Conservation (phyloP, 2,113 vertebrate species). For the Colistium nudipinnis region DNA sequence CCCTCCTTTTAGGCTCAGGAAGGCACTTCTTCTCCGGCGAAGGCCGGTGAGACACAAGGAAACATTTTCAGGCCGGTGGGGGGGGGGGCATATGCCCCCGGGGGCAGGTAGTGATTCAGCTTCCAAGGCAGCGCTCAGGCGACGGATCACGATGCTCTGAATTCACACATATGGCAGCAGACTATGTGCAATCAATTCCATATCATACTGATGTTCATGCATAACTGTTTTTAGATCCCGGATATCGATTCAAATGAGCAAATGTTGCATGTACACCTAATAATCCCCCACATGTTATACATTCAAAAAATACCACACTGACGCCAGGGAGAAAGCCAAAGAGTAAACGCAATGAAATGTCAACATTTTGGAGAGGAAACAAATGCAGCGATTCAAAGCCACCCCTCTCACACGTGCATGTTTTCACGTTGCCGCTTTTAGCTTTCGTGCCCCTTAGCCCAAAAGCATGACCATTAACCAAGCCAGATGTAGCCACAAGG, state of each 20-base stretch:
- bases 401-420: neutral
- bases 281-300: too few species aligned
- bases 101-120: slow-evolving; percentile 46
- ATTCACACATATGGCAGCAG: slow-evolving; percentile 6
- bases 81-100: slow-evolving; percentile 28
- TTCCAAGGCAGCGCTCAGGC: slow-evolving; percentile 20
- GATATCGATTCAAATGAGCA: too few species aligned
- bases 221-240: too few species aligned
- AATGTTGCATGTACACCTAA: too few species aligned
- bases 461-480: slow-evolving; percentile 48
- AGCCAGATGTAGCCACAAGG: slow-evolving; percentile 34
- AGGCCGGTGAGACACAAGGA: slow-evolving; percentile 42
- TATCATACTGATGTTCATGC: slow-evolving; percentile 5
- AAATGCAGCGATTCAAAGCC: neutral
- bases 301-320: neutral
- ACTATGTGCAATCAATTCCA: neutral
- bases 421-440: slow-evolving; percentile 29
- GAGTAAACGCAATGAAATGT: neutral
- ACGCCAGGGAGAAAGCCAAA: neutral
- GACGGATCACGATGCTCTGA: slow-evolving; percentile 27
- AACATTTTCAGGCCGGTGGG: slow-evolving; percentile 38
- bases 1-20: slow-evolving; percentile 48
- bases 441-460: neutral
- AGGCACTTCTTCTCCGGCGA: slow-evolving; percentile 36
- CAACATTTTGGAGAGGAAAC: neutral